Evolutionary conservation across 2,888 invertebrate species (phyloP).

Genomic region (Archips crataeganus): DNA sequence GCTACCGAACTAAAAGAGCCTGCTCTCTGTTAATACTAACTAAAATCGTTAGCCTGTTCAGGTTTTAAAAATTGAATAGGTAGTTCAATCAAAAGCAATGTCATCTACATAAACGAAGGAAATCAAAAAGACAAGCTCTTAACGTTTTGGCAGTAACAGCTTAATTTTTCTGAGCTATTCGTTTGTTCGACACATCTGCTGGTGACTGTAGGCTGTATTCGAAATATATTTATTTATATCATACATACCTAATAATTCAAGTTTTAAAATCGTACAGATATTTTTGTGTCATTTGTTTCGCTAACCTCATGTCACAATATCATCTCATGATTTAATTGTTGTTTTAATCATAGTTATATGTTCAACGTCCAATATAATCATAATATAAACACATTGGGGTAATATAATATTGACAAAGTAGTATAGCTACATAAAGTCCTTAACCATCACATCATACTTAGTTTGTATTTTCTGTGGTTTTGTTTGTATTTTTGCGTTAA

Average conservation of each 20-base stretch:
- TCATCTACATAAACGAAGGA: no score
- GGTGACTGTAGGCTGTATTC: no score
- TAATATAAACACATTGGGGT: not conserved
- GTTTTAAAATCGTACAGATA: not conserved
- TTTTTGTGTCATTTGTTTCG: not conserved
- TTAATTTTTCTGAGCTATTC: no score
- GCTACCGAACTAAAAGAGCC: no score
- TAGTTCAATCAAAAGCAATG: no score
- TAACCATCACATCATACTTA: slow-evolving; percentile 4
- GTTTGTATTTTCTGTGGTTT: slow-evolving; percentile 21
- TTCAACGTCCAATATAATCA: not conserved
- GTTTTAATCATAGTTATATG: not conserved
- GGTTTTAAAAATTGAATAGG: not conserved
- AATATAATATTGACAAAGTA: not conserved
- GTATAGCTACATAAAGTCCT: not conserved
- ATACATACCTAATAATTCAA: not conserved
- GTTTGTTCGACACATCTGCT: no score
- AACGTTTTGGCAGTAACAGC: no score
- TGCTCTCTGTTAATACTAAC: not conserved
- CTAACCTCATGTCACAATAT: not conserved
- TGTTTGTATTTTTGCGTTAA: slow-evolving; percentile 30
- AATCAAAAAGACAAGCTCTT: no score
- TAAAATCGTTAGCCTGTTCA: not conserved
- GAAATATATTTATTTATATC: not conserved
- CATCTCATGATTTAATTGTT: not conserved